Conservation (phyloP, 2,888 invertebrate genomes). For the Caenorhabditis doughertyi region DNA sequence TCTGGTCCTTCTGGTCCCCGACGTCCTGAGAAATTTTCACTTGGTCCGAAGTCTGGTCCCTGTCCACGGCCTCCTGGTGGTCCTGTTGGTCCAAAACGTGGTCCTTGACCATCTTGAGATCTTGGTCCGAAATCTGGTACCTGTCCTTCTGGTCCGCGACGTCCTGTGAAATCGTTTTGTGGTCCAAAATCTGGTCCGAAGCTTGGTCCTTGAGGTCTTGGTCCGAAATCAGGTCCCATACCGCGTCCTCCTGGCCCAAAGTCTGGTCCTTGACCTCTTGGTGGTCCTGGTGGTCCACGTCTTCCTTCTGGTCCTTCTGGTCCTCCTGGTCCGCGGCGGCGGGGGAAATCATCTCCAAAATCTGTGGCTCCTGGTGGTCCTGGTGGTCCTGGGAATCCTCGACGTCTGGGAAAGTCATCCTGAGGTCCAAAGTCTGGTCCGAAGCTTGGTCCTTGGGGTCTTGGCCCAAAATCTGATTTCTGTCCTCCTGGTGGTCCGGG, state of each 20-base stretch:
- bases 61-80: conserved; percentile 19
- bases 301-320: conserved; percentile 4
- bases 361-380: conserved; percentile 26
- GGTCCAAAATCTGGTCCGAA: conserved; percentile 11
- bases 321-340: conserved; percentile 3
- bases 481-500: neutral
- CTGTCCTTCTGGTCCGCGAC: conserved; percentile 1
- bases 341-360: no score
- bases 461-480: conserved; percentile 17
- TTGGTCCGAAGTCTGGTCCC: conserved; percentile 5
- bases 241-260: conserved; percentile 5
- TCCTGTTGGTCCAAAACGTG: conserved; percentile 11
- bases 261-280: conserved; percentile 28
- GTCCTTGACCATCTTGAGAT: conserved; percentile 26
- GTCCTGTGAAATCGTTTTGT: conserved; percentile 29
- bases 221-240: neutral
- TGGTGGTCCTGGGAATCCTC: conserved; percentile 8
- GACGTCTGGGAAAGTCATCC: conserved; percentile 14
- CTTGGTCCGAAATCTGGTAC: neutral
- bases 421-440: conserved; percentile 7
- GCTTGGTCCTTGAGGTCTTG: neutral
- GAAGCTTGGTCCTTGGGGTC: neutral
- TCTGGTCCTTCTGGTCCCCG: conserved; percentile 9
- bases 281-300: conserved; percentile 19
- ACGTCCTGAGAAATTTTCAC: conserved; percentile 5